These are phyloP conservation scores for Neocrepidodera transversa DNA, from an alignment of 2,888 invertebrate genomes.

Conservation along the genomic window DNA sequence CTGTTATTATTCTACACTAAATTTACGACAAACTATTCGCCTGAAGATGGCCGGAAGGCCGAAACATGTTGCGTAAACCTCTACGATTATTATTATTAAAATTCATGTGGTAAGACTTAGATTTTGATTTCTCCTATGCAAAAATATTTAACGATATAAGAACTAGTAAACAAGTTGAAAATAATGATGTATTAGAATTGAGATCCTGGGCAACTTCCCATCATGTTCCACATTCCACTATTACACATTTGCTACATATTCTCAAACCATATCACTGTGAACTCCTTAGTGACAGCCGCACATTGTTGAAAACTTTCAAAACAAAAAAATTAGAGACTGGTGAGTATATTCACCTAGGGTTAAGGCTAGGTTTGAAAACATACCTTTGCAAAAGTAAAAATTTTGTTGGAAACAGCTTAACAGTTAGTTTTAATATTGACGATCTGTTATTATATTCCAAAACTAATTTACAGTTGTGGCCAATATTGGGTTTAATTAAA, in stretches of 20 bases:
- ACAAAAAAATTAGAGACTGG: not conserved
- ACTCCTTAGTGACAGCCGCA: not conserved
- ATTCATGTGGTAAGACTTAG: too few species aligned
- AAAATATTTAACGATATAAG: too few species aligned
- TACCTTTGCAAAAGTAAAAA: not conserved
- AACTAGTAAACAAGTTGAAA: too few species aligned
- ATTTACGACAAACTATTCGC: too few species aligned
- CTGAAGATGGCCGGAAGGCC: too few species aligned
- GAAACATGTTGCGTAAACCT: too few species aligned
- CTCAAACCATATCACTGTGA: conserved; percentile 3
- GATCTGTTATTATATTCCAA: conserved; percentile 1
- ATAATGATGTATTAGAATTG: too few species aligned
- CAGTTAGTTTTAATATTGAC: conserved; percentile 8
- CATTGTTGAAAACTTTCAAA: not conserved
- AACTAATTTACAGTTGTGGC: conserved; percentile 24
- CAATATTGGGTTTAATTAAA: conserved; percentile 27
- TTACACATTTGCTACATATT: conserved; percentile 6
- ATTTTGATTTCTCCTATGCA: too few species aligned
- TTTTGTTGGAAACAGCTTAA: not conserved
- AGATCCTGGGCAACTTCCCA: conserved; percentile 4
- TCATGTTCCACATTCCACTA: conserved; percentile 6
- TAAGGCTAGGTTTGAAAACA: conserved; percentile 1
- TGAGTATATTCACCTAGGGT: conserved; percentile 1
- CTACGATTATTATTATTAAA: too few species aligned
- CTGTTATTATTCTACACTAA: too few species aligned